These are phyloP conservation scores for Gavia stellata DNA, from an alignment of 2,113 vertebrate species.

Conservation along the genomic window DNA sequence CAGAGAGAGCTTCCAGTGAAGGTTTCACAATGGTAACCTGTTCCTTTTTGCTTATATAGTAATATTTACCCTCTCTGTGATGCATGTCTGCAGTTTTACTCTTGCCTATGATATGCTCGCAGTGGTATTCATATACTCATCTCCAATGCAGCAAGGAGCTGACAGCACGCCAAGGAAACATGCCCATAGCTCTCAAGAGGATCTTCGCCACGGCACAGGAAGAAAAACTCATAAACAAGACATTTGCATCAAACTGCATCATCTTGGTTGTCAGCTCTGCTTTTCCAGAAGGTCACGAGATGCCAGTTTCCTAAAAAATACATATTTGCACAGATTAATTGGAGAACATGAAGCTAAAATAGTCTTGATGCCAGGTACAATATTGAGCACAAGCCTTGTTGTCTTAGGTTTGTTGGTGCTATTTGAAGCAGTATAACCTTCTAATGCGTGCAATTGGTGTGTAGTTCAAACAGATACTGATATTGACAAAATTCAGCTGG, in stretches of 20 bases:
- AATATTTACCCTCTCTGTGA: neutral
- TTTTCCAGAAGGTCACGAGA: conserved; percentile 60
- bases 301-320: conserved; percentile 59
- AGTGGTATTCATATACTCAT: neutral
- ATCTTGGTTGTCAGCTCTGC: conserved; percentile 69
- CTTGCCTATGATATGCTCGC: neutral
- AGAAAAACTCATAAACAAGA: conserved; percentile 30
- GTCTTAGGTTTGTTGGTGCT: neutral
- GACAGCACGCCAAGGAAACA: conserved; percentile 46
- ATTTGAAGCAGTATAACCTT: neutral
- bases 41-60: neutral
- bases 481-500: conserved; percentile 76
- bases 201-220: neutral
- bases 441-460: neutral
- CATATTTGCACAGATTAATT: conserved; percentile 56
- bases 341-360: conserved; percentile 69
- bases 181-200: neutral
- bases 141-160: conserved; percentile 46
- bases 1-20: neutral
- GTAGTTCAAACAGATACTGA: conserved; percentile 54
- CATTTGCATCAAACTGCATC: conserved; percentile 42
- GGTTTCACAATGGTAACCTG: conserved; percentile 3
- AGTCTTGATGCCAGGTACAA: conserved; percentile 69
- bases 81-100: neutral
- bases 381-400: neutral